Conservation (phyloP, 2,797 vertebrate genomes). For the Xenops minutus region DNA sequence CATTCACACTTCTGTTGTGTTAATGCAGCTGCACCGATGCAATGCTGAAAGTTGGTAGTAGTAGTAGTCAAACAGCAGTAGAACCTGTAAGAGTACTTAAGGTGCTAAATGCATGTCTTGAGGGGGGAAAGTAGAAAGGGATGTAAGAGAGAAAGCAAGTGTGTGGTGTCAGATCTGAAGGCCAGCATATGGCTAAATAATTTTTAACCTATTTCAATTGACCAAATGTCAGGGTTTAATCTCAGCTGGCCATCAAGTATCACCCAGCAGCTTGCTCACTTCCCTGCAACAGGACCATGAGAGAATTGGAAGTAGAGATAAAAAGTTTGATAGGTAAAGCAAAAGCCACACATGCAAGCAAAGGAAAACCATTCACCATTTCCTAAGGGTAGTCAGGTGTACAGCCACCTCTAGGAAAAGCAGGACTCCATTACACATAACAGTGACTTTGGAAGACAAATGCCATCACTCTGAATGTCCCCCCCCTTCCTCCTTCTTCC, state of each 20-base stretch:
- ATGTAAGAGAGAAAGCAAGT: not conserved
- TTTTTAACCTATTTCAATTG: not conserved
- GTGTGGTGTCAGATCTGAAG: not conserved
- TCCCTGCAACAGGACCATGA: not conserved
- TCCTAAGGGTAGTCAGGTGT: not conserved
- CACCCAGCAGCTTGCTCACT: not conserved
- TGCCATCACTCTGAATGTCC: not conserved
- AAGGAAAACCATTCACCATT: not conserved
- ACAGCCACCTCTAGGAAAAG: not conserved
- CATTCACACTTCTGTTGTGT: not conserved
- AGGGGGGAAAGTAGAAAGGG: not conserved
- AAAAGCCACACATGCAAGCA: not conserved
- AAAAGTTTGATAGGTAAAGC: not conserved
- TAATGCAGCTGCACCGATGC: not conserved
- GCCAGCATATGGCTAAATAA: not conserved
- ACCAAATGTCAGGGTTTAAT: not conserved
- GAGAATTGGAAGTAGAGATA: not conserved
- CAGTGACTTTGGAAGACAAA: not conserved
- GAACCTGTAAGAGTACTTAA: not conserved
- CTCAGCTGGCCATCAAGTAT: not conserved
- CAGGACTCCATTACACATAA: fast-evolving
- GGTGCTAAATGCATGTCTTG: not conserved
- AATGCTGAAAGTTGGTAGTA: not conserved
- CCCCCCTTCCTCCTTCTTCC: not conserved
- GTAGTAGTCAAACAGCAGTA: not conserved